Evolutionary conservation across 2,797 vertebrate species (phyloP), one percentile per base, ranked within the genome.

Genomic region (Silurus aristotelis): DNA sequence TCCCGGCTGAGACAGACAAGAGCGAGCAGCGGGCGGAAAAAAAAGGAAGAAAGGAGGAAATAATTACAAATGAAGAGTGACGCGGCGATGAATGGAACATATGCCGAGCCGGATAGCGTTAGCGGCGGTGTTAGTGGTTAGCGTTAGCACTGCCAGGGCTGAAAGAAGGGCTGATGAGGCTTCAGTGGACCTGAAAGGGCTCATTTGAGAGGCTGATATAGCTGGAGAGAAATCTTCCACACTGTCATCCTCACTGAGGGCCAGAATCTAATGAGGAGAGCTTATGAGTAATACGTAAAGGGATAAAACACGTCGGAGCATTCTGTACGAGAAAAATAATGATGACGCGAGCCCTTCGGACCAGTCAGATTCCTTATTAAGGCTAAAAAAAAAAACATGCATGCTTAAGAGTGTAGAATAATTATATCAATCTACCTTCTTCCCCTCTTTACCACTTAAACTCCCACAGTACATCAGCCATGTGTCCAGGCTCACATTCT

Each of bases 31-130:
- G 79, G 80, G 70, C 85, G 83, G 87, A 80, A 87, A 84, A 83
- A 38, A 38, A 38, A 38, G 90, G 91, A 91, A 91, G 90, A 91
- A 90, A 90, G 92, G 89, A 83, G 92, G 93, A 95, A 96, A 95
- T 95, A 96, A 96, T 96, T 96, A 95, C 94, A 97, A 98, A 98
- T 97, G 95, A 97, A 96, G 96, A 98, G 94, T 97, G 97, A 97
- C 95, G 88, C 90, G 87, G 94, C 96, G 96, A 96, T 95, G 95
- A 98, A 95, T 94, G 94, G 95, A 98, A 95, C 97, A 98, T 99
- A 97, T 98, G 97, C 97, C 95, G 93, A 94, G 92, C 95, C 94
- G 90, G 92, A 38, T 79, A 86, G 95, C 94, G 91, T 93, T 94
- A 91, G 94, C 94, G 91, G 87, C 88, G 84, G 85, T 84, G 84